Evolutionary conservation across 2,888 invertebrate species (phyloP).

Genomic region (Rapana venosa): DNA sequence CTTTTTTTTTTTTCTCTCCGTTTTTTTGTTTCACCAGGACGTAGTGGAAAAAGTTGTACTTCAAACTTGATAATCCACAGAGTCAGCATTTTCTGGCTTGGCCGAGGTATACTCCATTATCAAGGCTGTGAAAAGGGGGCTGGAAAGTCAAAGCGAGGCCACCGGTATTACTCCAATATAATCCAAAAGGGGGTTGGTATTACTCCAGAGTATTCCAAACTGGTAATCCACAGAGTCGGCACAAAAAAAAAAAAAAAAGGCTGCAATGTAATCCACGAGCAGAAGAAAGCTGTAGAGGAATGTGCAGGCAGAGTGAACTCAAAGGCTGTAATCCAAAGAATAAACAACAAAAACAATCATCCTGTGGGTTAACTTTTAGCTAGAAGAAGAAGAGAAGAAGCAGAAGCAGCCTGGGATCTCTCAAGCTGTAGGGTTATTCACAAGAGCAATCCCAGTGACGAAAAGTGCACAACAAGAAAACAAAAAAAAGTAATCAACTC

Average conservation of each 20-base stretch:
- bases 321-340: conserved; percentile 37
- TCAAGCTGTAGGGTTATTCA: neutral
- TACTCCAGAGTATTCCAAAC: conserved; percentile 28
- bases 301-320: neutral
- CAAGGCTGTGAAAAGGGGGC: no score
- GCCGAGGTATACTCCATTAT: no score
- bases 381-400: no score
- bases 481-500: conserved; percentile 2
- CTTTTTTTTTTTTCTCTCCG: no score
- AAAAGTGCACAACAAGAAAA: conserved; percentile 35
- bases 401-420: conserved; percentile 5
- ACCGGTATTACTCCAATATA: neutral
- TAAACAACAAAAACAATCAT: conserved; percentile 14
- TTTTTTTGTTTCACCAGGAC: no score
- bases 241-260: no score
- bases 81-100: no score
- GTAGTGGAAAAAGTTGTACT: no score
- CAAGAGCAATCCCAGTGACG: conserved; percentile 4
- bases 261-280: conserved; percentile 19
- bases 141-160: no score
- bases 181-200: neutral
- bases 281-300: neutral
- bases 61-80: no score
- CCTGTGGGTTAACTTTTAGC: conserved; percentile 7
- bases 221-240: conserved; percentile 6